Base-by-base conservation (phyloP, 1,140 invertebrate genomes). In the Pseudomyrmex concolor region DNA sequence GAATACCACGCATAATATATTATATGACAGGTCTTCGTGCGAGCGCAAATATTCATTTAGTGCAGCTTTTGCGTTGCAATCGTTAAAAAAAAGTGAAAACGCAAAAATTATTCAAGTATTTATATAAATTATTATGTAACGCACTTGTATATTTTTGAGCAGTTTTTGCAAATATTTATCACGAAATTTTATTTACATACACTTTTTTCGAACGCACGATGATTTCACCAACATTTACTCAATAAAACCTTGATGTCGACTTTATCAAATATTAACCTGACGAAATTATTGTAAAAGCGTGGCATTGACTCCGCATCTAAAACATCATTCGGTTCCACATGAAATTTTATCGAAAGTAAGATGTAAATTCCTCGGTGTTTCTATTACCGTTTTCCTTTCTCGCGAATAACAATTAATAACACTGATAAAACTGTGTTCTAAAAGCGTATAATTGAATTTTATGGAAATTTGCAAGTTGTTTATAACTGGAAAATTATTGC, bases 231-330 rank as follows among this genome's bases (percentile, higher is more conserved):
- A 68, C 10, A 34, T 76, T 55, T 43, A 43, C 19, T 43, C 62
- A 19, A 84, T 85, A 68, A 63, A 85, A 48, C 12, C 34, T 3
- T 10, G 66, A 7, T n/a, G 19, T 19, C 17, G n/a, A 15, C 50
- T 62, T 60, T 62, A 62, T 62, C n/a, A 48, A 50, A 62, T 5
- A n/a, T 55, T 17, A 48, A 80, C 54, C n/a, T 48, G 19, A 1
- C 2, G 48, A 13, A 76, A 76, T 83, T 55, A 76, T 60, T 51
- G 62, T 60, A 17, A 51, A 68, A 82, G 57, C 48, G 57, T 7
- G 48, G 68, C 74, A 77, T 57, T 55, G 84, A 62, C 59, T 59
- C n/a, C 9, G 48, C 19, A 34, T 66, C 43, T 64, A 17, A 51
- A 67, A 68, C 51, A 74, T 74, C 73, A 15, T 15, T 12, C 55